Base-by-base conservation (phyloP, 2,797 vertebrate genomes). In the Cottoperca gobio region DNA sequence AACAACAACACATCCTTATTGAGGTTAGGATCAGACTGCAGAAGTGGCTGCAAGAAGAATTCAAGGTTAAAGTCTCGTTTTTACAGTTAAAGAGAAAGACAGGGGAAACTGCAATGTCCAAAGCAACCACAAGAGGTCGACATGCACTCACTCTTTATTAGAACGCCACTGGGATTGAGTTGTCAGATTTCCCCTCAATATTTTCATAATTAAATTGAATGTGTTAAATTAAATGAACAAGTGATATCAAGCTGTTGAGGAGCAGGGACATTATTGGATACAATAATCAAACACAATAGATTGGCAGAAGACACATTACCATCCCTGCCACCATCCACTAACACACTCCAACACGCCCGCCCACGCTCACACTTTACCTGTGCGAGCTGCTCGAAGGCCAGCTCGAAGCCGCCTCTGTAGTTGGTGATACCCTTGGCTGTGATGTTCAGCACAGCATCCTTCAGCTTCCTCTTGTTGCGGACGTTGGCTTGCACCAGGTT, bases 401-500 rank as follows among this genome's bases (percentile, higher is more conserved):
- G 95, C 88, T 96, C 94, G 46, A 99, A 99, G 58, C 98, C 98
- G 50, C 94, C 95, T 76, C 95, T 97, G 88, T 98, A 99, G 92
- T 99, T 97, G 0, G 98, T 99, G 78, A 96, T 98, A 45, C 98
- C 97, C 87, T 98, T 98, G 1, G 98, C 98, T 5, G 91, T 92
- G 86, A 99, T 98, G 74, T 88, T 93, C 79, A 97, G 92, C 71
- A 99, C 97, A 0, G 95, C 97, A 0, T 97, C 96, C 91, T 97
- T 98, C 73, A 99, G 91, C 54, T 95, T 95, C 94, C 95, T 97
- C 94, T 99, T 99, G 92, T 99, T 99, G 82, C 97, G 95, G 37
- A 98, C 96, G 35, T 99, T 99, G 71, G 98, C 98, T 94, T 99
- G 98, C 54, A 99, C 98, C 77, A 99, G 97, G 83, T 98, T 96